These are phyloP conservation scores for Sebastolobus altivelis DNA, from an alignment of 2,797 vertebrate species.

Conservation along the genomic window DNA sequence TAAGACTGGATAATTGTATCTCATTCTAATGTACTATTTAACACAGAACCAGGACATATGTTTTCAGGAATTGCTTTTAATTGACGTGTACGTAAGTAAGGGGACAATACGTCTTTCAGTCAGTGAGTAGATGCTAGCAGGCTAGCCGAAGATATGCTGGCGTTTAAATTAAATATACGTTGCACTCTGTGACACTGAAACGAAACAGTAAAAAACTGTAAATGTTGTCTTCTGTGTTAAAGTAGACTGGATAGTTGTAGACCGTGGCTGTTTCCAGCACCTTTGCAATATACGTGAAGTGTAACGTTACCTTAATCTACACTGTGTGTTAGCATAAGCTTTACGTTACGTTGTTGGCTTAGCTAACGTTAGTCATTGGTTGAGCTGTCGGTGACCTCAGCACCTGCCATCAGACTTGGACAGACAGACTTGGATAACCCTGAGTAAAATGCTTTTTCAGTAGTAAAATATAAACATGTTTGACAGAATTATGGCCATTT, in stretches of 20 bases:
- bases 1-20: background rate
- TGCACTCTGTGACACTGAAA: background rate
- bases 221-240: background rate
- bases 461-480: background rate
- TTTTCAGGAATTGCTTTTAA: background rate
- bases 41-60: background rate
- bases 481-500: background rate
- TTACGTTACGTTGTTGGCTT: background rate
- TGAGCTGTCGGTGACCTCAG: background rate
- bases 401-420: background rate
- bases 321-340: background rate
- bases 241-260: rapidly evolving
- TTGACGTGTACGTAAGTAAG: background rate
- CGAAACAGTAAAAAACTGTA: background rate
- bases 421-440: background rate
- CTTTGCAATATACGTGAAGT: background rate
- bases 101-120: background rate
- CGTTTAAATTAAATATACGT: constrained; percentile 13
- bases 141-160: constrained; percentile 40
- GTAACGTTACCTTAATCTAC: background rate
- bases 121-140: constrained; percentile 36
- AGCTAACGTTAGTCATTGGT: background rate
- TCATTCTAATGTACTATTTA: rapidly evolving
- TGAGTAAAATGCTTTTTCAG: background rate
- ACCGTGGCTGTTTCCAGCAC: background rate